Conservation (phyloP, 2,113 vertebrate genomes). For the Prochilodus magdalenae region DNA sequence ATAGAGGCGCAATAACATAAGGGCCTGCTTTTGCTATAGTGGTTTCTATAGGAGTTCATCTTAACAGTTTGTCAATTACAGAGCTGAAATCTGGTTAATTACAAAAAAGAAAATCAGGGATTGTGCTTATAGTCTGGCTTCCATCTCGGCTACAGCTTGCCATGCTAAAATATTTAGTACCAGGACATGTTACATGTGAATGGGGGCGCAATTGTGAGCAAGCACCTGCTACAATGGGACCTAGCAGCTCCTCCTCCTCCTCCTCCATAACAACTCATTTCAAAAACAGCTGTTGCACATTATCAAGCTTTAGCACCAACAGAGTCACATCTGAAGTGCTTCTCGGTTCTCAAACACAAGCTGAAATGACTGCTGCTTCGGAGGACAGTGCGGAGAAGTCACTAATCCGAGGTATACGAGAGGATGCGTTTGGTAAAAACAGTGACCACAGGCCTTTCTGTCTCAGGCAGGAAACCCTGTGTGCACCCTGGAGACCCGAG, state of each 20-base stretch:
- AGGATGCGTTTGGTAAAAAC: not conserved
- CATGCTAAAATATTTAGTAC: constrained; percentile 41
- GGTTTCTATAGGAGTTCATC: no score
- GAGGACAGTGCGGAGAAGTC: not conserved
- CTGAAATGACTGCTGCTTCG: no score
- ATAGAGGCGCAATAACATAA: not conserved
- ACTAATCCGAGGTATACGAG: not conserved
- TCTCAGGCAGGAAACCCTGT: not conserved
- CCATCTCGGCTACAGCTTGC: constrained; percentile 7
- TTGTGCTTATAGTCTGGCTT: not conserved
- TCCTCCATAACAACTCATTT: constrained; percentile 40
- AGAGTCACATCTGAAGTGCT: not conserved
- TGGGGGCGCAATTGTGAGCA: constrained; percentile 54
- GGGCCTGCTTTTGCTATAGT: no score
- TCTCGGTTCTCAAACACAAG: not conserved
- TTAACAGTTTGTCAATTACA: no score
- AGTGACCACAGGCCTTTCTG: not conserved
- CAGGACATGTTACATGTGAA: constrained; percentile 45
- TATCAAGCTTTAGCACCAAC: not conserved
- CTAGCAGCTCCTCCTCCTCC: not conserved
- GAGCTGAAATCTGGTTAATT: no score
- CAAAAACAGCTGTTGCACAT: constrained; percentile 63
- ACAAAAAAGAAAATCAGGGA: not conserved
- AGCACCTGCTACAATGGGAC: constrained; percentile 59
- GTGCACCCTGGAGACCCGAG: no score